Evolutionary conservation across 2,888 invertebrate genomes (phyloP).

Genomic region (Luperina testacea): DNA sequence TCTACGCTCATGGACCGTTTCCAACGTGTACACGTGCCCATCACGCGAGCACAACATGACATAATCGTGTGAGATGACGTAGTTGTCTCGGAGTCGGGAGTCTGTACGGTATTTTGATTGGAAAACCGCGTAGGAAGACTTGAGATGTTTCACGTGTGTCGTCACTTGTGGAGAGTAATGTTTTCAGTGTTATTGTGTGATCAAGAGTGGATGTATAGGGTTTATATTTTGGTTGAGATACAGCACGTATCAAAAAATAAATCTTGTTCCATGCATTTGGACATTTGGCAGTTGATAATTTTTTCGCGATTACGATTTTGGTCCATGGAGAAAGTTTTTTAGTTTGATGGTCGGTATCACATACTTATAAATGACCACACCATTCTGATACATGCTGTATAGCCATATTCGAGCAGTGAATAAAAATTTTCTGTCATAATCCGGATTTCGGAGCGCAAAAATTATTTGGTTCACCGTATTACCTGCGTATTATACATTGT

Average conservation of each 20-base stretch:
- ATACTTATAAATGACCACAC: too few species aligned
- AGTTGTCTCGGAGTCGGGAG: slow-evolving; percentile 28
- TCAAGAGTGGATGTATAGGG: background rate
- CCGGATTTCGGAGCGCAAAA: background rate
- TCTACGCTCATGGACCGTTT: slow-evolving; percentile 69
- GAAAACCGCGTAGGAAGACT: slow-evolving; percentile 37
- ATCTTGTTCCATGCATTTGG: too few species aligned
- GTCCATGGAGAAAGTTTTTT: too few species aligned
- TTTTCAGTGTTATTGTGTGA: slow-evolving; percentile 24
- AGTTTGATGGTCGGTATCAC: too few species aligned
- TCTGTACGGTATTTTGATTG: slow-evolving; percentile 42
- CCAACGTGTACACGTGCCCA: slow-evolving; percentile 70
- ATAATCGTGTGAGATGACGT: slow-evolving; percentile 65
- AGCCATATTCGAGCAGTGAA: background rate
- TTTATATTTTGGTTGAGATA: too few species aligned
- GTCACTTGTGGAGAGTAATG: slow-evolving; percentile 33
- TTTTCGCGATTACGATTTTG: background rate
- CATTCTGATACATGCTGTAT: too few species aligned
- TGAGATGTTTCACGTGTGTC: slow-evolving; percentile 38
- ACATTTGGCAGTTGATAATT: background rate
- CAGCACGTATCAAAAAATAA: too few species aligned
- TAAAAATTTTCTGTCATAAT: too few species aligned
- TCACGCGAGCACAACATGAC: slow-evolving; percentile 73
- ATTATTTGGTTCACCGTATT: too few species aligned
- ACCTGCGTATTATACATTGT: background rate